Base-by-base conservation (phyloP, 2,797 vertebrate genomes). In the Trachops cirrhosus region DNA sequence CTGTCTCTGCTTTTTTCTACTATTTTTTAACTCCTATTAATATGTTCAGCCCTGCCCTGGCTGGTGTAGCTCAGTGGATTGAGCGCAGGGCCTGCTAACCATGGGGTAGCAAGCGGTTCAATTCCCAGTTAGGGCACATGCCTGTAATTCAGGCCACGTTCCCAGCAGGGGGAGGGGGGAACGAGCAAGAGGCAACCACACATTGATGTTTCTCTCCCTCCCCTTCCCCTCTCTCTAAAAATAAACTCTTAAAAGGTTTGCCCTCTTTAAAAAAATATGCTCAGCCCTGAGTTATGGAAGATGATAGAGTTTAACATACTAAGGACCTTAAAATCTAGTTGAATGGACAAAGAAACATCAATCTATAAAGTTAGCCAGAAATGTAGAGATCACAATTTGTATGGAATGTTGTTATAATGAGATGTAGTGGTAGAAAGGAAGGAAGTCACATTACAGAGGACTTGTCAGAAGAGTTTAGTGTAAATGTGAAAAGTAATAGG, bases 311-410 rank as follows among this genome's bases (percentile, higher is more conserved):
- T 91, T 84, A 89, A 67, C n/a, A 59, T 50, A 59, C n/a, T 84
- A 88, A 87, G 41, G 92, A 62, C 52, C 79, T 95, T 94, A 83
- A 89, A 82, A 79, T 92, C 26, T 87, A 74, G 44, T 94, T 77
- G 34, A 39, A 68, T 59, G 68, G 57, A 11, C 62, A 77, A 84
- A 68, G 14, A 73, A 44, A 44, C 8, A n/a, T 59, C 44, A 78
- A 6, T 50, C 9, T 80, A 9, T 68, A 96, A 87, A 29, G 22
- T 67, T 86, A 41, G 62, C 73, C 68, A 89, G 52, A 75, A 68
- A 89, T 70, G 87, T 19, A 39, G 39, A 90, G 44, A 39, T 37
- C 5, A 26, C 32, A 15, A 84, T 89, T 67, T 75, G 24, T 19
- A 70, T 71, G 52, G 21, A 77, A 80, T 54, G 46, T 79, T 94